Conservation (phyloP, 2,797 vertebrate genomes). For the Pangasius macronema region DNA sequence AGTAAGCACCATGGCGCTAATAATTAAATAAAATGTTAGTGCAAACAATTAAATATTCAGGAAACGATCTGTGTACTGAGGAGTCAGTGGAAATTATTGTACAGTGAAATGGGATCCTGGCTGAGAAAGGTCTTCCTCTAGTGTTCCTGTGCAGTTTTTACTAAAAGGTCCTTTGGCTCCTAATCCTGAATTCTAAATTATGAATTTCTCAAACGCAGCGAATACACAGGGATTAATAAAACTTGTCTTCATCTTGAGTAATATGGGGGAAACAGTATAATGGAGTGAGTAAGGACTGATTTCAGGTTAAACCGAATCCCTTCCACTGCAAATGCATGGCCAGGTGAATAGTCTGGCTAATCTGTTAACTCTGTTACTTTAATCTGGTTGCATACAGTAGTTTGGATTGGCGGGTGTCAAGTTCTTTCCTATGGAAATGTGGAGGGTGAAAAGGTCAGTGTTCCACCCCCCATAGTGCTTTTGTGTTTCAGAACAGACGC, state of each 20-base stretch:
- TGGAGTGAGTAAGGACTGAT: background rate
- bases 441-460: slow-evolving; percentile 13
- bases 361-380: background rate
- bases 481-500: slow-evolving; percentile 43
- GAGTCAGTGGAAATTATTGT: background rate
- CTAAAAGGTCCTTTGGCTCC: background rate
- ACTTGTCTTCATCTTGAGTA: background rate
- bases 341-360: background rate
- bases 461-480: slow-evolving; percentile 16
- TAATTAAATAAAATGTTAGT: background rate
- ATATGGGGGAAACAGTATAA: background rate
- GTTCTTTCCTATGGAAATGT: slow-evolving; percentile 21
- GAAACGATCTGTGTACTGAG: background rate
- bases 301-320: background rate
- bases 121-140: background rate
- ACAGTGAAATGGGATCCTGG: background rate
- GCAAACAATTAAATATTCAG: background rate
- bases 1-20: background rate
- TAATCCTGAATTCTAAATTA: background rate
- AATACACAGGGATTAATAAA: background rate
- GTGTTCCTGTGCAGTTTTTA: background rate
- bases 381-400: background rate
- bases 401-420: slow-evolving; percentile 9
- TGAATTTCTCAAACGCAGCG: background rate
- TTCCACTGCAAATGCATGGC: background rate